These are phyloP conservation scores for Drosophila paramelanica DNA, from an alignment of 2,888 invertebrate genomes.

Conservation along the genomic window DNA sequence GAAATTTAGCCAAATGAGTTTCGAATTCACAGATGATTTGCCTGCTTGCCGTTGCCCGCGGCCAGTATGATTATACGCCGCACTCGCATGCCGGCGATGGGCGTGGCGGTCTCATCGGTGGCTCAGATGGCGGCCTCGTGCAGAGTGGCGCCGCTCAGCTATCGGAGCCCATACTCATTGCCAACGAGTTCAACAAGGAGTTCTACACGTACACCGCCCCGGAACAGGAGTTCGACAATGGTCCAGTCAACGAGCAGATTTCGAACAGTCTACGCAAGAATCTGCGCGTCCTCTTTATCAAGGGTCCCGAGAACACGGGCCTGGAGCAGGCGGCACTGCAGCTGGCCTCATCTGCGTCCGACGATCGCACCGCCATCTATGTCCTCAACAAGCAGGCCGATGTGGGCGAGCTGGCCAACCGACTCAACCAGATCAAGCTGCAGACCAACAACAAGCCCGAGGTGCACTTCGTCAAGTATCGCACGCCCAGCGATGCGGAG, in stretches of 20 bases:
- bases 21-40: conserved; percentile 63
- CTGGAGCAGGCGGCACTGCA: conserved; percentile 79
- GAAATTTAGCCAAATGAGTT: background rate
- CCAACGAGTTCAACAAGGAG: conserved; percentile 71
- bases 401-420: conserved; percentile 70
- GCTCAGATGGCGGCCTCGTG: background rate
- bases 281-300: conserved; percentile 83
- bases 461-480: conserved; percentile 83
- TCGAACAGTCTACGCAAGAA: conserved; percentile 68
- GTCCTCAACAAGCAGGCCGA: conserved; percentile 82
- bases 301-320: conserved; percentile 82
- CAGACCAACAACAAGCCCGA: conserved; percentile 74
- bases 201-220: conserved; percentile 81
- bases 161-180: conserved; percentile 47
- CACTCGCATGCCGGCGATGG: conserved; percentile 53
- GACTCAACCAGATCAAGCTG: conserved; percentile 66
- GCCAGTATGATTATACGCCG: conserved; percentile 74
- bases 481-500: conserved; percentile 81
- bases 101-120: conserved; percentile 50
- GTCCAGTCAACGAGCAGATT: conserved; percentile 57
- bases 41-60: conserved; percentile 63
- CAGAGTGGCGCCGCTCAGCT: conserved; percentile 52
- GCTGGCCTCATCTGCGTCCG: conserved; percentile 72
- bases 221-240: conserved; percentile 77
- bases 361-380: conserved; percentile 82